phyloP scores from a whole-genome alignment of 2,113 vertebrate genomes.

The Sapayoa aenigma region DNA sequence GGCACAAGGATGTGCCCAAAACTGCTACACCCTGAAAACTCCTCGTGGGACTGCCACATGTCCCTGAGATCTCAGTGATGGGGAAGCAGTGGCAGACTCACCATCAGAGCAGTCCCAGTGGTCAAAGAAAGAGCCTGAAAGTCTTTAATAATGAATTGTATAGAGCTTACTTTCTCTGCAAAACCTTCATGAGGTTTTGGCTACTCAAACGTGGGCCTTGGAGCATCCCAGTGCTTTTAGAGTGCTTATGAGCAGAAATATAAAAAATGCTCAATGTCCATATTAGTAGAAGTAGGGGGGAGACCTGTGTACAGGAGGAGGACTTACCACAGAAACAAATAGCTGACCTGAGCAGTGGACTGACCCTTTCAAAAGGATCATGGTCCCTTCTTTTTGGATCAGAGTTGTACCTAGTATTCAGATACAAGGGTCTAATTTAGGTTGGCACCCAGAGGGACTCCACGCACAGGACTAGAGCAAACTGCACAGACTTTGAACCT shows the following conservation, averaged over 20 bases:
- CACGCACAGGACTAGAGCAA: not conserved
- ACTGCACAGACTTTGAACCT: not conserved
- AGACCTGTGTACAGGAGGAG: not conserved
- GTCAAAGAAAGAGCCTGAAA: not conserved
- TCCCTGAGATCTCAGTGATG: not conserved
- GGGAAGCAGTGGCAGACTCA: not conserved
- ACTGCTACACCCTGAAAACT: not conserved
- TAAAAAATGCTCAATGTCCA: not conserved
- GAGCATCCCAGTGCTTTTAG: not conserved
- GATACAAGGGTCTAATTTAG: not conserved
- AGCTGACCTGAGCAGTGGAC: not conserved
- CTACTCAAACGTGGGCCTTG: not conserved
- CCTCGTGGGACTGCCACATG: rapidly evolving
- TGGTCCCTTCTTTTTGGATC: not conserved
- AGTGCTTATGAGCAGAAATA: not conserved
- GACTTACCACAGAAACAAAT: not conserved
- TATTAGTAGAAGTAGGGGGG: not conserved
- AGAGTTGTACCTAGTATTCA: not conserved
- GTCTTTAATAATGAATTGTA: not conserved
- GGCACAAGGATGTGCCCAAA: not conserved
- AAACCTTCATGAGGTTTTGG: not conserved
- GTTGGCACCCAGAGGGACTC: not conserved
- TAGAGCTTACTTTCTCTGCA: not conserved
- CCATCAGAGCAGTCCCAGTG: not conserved
- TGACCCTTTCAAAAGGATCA: not conserved